Conservation (phyloP, 2,797 vertebrate genomes). For the Avahi laniger region DNA sequence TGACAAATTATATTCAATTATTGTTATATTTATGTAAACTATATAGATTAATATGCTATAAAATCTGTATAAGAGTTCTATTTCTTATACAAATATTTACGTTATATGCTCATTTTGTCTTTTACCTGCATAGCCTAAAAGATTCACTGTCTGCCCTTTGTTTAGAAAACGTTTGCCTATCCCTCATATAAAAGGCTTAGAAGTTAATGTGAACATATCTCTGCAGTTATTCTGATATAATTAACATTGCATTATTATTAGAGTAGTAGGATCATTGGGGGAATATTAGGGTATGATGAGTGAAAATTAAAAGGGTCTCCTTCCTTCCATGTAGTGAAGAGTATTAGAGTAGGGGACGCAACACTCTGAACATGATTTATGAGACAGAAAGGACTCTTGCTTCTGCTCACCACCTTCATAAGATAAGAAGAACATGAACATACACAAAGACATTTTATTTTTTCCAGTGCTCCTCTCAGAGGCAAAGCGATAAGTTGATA, state of each 20-base stretch:
- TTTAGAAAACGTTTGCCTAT: neutral
- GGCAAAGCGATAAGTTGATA: neutral
- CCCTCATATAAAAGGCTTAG: neutral
- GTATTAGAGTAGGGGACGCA: neutral
- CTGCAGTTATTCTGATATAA: neutral
- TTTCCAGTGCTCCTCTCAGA: neutral
- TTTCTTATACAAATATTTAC: neutral
- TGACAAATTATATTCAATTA: neutral
- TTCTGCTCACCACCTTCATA: neutral
- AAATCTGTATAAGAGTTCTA: neutral
- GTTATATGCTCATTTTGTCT: neutral
- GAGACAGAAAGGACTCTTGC: neutral
- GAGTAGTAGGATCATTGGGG: neutral
- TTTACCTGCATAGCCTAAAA: neutral
- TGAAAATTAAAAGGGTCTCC: neutral
- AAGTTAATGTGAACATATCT: neutral
- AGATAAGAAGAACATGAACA: neutral
- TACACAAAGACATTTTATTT: neutral
- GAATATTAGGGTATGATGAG: neutral
- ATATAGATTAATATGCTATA: neutral
- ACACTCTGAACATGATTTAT: neutral
- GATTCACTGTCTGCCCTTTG: neutral
- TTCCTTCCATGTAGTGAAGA: fast-evolving
- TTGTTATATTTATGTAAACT: neutral
- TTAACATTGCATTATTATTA: neutral